Conservation (phyloP, 2,888 invertebrate species). For the Mythimna vitellina region DNA sequence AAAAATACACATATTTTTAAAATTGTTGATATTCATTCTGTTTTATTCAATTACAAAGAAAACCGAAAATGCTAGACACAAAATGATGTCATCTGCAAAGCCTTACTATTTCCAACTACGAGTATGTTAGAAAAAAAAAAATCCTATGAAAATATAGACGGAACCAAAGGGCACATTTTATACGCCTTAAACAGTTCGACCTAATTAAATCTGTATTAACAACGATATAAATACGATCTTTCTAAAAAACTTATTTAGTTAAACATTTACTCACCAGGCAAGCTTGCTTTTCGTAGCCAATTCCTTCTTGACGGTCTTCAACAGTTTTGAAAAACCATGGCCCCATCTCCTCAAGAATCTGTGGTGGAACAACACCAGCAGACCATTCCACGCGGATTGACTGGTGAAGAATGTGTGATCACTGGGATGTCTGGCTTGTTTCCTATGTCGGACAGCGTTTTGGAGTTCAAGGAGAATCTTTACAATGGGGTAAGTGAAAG, state of each 20-base stretch:
- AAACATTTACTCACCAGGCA: not conserved
- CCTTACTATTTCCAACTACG: not conserved
- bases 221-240: slow-evolving; percentile 17
- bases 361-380: slow-evolving; percentile 20
- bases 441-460: slow-evolving; percentile 92
- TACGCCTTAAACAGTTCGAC: fast-evolving
- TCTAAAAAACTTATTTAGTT: slow-evolving; percentile 4
- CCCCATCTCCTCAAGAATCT: slow-evolving; percentile 43
- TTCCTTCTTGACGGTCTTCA: not conserved
- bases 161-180: slow-evolving; percentile 14
- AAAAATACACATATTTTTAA: too few relatives aligned
- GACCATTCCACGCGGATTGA: slow-evolving; percentile 57
- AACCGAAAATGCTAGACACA: too few relatives aligned
- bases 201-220: not conserved
- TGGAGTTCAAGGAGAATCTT: slow-evolving; percentile 91
- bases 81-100: too few relatives aligned
- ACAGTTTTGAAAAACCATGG: slow-evolving; percentile 23
- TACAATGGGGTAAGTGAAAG: slow-evolving; percentile 86
- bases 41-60: too few relatives aligned
- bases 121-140: too few relatives aligned
- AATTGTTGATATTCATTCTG: too few relatives aligned
- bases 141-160: not conserved
- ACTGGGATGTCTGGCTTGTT: slow-evolving; percentile 91
- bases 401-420: slow-evolving; percentile 90
- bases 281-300: too few relatives aligned